These are phyloP conservation scores for Phasianus colchicus DNA, from an alignment of 2,113 vertebrate species.

Conservation along the genomic window DNA sequence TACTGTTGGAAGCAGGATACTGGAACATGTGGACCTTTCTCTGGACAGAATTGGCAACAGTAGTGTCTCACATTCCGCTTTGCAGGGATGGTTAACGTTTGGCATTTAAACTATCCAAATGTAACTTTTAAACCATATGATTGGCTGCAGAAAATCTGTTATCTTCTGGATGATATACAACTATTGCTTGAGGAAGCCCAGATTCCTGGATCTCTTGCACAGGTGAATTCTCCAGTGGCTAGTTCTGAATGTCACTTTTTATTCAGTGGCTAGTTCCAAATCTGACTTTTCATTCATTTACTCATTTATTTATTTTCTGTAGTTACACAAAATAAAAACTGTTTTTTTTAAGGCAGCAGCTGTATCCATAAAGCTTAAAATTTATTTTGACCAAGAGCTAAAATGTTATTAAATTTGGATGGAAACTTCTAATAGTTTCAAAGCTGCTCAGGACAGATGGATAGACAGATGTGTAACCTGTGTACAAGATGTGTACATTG, in stretches of 20 bases:
- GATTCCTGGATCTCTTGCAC: not conserved
- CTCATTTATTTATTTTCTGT: not conserved
- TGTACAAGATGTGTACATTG: too few relatives aligned
- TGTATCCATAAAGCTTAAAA: not conserved
- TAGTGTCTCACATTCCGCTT: not conserved
- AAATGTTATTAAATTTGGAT: not conserved
- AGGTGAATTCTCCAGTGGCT: not conserved
- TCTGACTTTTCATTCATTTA: not conserved
- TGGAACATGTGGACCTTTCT: not conserved
- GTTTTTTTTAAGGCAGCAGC: not conserved
- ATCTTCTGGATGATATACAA: not conserved
- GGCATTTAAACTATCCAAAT: not conserved
- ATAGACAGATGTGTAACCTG: too few relatives aligned
- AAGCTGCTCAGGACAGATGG: not conserved
- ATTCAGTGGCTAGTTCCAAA: not conserved
- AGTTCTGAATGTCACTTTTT: not conserved
- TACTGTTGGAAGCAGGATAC: not conserved
- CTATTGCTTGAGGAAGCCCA: not conserved
- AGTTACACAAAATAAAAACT: not conserved
- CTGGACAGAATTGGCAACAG: not conserved
- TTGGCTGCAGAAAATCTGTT: not conserved
- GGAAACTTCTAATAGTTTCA: not conserved
- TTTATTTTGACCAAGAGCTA: not conserved
- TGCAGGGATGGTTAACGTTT: not conserved
- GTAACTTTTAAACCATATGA: fast-evolving